Evolutionary conservation across 1,140 invertebrate species (phyloP).

Genomic region (Protaetia brevitarsis): DNA sequence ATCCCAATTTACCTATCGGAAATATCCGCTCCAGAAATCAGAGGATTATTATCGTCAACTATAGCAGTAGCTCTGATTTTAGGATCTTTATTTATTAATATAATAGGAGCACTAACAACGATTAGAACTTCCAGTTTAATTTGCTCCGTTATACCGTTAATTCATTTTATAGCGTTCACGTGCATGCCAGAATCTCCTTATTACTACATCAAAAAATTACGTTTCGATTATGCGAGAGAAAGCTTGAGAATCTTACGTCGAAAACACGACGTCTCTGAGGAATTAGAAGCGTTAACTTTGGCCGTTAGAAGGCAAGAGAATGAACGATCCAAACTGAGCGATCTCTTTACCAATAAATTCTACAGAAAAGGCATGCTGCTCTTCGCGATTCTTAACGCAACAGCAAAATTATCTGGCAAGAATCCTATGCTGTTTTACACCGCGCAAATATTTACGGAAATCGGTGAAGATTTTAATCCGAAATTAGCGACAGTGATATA

Average conservation of each 20-base stretch:
- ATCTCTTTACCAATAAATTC: slow-evolving; percentile 55
- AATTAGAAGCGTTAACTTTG: slow-evolving; percentile 58
- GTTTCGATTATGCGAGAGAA: slow-evolving; percentile 56
- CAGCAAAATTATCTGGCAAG: slow-evolving; percentile 75
- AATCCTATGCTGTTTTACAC: slow-evolving; percentile 72
- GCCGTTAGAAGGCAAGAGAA: slow-evolving; percentile 54
- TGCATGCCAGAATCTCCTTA: slow-evolving; percentile 79
- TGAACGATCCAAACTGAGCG: slow-evolving; percentile 53
- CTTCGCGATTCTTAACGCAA: slow-evolving; percentile 61
- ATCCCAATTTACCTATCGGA: slow-evolving; percentile 66
- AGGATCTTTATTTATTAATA: slow-evolving; percentile 67
- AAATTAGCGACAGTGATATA: slow-evolving; percentile 54
- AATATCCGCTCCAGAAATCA: slow-evolving; percentile 63
- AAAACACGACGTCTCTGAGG: slow-evolving; percentile 36
- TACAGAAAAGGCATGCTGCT: slow-evolving; percentile 64
- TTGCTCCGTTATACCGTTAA: slow-evolving; percentile 53
- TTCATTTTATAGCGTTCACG: slow-evolving; percentile 62
- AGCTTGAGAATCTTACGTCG: slow-evolving; percentile 25
- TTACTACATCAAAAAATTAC: slow-evolving; percentile 60
- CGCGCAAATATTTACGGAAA: slow-evolving; percentile 64
- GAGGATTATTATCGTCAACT: slow-evolving; percentile 41
- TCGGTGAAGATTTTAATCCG: slow-evolving; percentile 36
- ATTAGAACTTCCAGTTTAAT: slow-evolving; percentile 54
- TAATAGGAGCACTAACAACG: slow-evolving; percentile 59
- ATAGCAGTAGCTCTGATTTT: slow-evolving; percentile 45